These are phyloP conservation scores for Passer domesticus DNA, from an alignment of 2,113 vertebrate species.

Conservation along the genomic window DNA sequence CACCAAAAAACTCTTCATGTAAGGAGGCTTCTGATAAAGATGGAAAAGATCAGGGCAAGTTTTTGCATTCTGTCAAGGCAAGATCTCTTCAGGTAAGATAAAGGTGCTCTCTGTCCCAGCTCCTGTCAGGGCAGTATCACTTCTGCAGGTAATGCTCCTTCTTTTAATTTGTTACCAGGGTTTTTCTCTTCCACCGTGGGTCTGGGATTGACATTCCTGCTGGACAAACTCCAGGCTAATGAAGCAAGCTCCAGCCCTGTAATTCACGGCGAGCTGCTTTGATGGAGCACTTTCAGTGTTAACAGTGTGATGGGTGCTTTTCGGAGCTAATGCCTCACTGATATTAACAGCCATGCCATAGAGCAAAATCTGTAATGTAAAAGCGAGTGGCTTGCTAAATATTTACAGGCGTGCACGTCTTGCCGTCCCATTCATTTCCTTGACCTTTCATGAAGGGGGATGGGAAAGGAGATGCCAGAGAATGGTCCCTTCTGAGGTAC, in stretches of 20 bases:
- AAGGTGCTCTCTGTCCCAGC: background rate
- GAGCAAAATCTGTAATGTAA: slow-evolving; percentile 60
- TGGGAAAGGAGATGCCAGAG: slow-evolving; percentile 18
- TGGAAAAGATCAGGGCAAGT: background rate
- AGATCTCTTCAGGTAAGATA: background rate
- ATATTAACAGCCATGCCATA: slow-evolving; percentile 41
- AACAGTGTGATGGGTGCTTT: slow-evolving; percentile 56
- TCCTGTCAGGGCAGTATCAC: background rate
- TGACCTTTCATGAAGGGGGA: slow-evolving; percentile 54
- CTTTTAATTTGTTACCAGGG: background rate
- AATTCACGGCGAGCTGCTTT: background rate
- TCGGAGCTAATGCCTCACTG: slow-evolving; percentile 50
- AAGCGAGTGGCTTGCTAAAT: slow-evolving; percentile 51
- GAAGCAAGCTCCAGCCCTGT: slow-evolving; percentile 20
- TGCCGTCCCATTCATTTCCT: slow-evolving; percentile 62
- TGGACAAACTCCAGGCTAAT: slow-evolving; percentile 55
- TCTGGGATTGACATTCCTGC: slow-evolving; percentile 1
- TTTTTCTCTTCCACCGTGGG: background rate
- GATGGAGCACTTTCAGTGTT: slow-evolving; percentile 44
- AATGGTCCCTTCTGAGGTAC: slow-evolving; percentile 28
- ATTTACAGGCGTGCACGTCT: slow-evolving; percentile 51
- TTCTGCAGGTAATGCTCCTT: background rate
- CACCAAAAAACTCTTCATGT: fast-evolving
- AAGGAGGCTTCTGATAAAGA: background rate
- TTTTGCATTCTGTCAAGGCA: background rate